These are phyloP conservation scores for Polietes domitor DNA, from an alignment of 2,888 invertebrate genomes.

Conservation along the genomic window DNA sequence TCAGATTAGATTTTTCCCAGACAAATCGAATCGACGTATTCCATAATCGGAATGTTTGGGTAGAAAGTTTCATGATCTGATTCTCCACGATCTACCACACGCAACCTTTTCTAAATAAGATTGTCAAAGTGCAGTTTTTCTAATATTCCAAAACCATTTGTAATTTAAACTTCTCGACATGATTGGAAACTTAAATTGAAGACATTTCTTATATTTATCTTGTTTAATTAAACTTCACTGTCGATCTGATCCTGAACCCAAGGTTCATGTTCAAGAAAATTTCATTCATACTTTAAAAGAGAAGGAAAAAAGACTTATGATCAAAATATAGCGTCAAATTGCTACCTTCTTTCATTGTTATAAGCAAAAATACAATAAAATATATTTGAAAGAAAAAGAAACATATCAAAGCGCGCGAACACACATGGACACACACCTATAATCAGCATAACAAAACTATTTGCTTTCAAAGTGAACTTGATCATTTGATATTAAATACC, in stretches of 20 bases:
- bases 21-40: no score
- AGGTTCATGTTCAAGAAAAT: neutral
- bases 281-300: neutral
- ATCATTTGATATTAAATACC: constrained; percentile 15
- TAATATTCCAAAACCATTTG: no score
- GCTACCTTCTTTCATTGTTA: neutral
- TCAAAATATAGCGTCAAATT: neutral
- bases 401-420: neutral
- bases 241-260: neutral
- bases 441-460: neutral
- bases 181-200: no score
- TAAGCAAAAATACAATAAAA: neutral
- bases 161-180: no score
- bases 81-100: no score
- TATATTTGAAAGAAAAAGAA: neutral
- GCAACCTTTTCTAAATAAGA: no score
- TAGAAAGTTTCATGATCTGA: no score
- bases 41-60: no score
- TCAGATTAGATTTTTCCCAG: no score
- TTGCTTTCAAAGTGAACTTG: neutral
- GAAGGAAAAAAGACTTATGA: neutral
- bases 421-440: neutral
- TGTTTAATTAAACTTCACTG: no score
- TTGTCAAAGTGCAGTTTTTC: no score
- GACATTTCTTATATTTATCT: no score